phyloP scores from a whole-genome alignment of 2,113 vertebrate species.

The Tupaia chinensis region DNA sequence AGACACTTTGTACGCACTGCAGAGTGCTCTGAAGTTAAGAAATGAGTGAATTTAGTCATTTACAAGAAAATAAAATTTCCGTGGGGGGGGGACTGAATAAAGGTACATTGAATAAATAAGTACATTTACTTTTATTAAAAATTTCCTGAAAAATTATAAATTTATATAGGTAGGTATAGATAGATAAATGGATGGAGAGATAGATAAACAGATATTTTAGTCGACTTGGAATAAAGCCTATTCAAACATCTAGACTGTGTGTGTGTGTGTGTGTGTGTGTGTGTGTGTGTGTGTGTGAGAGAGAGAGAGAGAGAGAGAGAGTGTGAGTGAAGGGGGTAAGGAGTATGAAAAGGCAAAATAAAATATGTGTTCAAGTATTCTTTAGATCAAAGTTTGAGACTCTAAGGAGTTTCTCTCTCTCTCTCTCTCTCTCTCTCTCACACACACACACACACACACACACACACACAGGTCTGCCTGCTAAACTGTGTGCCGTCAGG shows the following conservation, averaged over 20 bases:
- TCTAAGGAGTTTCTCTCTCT: background rate
- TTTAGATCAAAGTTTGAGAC: background rate
- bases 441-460: too few relatives aligned
- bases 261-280: too few relatives aligned
- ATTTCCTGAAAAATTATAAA: background rate
- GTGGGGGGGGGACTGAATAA: background rate
- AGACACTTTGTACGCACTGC: background rate
- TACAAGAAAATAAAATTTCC: background rate
- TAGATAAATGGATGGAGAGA: background rate
- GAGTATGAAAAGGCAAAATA: background rate
- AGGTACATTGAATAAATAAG: background rate
- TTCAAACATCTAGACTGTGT: background rate
- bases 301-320: too few relatives aligned
- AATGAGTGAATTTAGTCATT: background rate
- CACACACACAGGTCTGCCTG: too few relatives aligned
- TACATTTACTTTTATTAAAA: background rate
- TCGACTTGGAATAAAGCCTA: background rate
- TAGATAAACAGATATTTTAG: background rate
- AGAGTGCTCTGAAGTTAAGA: slow-evolving; percentile 7
- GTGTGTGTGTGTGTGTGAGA: too few relatives aligned
- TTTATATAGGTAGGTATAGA: background rate
- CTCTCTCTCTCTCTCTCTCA: too few relatives aligned
- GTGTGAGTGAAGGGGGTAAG: too few relatives aligned
- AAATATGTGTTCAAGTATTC: background rate
- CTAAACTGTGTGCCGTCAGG: background rate